These are phyloP conservation scores for Hemiscyllium ocellatum DNA, from an alignment of 2,113 vertebrate genomes.

Conservation along the genomic window DNA sequence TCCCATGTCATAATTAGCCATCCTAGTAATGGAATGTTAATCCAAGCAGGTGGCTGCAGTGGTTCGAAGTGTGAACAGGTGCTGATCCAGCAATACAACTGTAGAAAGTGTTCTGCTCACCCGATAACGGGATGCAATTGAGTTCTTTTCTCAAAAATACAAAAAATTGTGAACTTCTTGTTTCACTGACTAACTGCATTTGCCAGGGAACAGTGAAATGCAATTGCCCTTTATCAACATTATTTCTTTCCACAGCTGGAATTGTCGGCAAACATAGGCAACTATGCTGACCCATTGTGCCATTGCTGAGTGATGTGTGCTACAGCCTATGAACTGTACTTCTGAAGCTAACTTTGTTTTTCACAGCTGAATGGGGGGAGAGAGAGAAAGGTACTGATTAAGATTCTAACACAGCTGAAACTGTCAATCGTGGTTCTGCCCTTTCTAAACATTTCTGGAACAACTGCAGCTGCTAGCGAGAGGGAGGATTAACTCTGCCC, in stretches of 20 bases:
- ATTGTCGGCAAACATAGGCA: constrained; percentile 44
- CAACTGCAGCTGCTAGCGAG: constrained; percentile 58
- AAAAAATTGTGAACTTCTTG: neutral
- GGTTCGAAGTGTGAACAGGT: constrained; percentile 90
- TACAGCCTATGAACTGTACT: constrained; percentile 51
- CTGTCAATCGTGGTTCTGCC: constrained; percentile 48
- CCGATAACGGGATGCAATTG: neutral
- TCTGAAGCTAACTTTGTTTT: constrained; percentile 58
- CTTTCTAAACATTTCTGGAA: constrained; percentile 43
- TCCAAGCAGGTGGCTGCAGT: constrained; percentile 98
- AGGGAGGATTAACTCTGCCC: constrained; percentile 60
- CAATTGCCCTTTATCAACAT: neutral
- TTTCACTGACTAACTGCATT: neutral
- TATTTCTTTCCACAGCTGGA: constrained; percentile 45
- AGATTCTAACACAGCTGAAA: constrained; percentile 46
- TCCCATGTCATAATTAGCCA: constrained; percentile 96
- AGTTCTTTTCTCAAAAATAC: neutral
- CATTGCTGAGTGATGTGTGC: constrained; percentile 49
- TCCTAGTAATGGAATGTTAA: constrained; percentile 67
- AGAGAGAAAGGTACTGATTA: constrained; percentile 31
- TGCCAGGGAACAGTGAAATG: neutral
- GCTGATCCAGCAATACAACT: constrained; percentile 39
- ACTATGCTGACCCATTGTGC: constrained; percentile 47
- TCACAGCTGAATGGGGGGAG: constrained; percentile 50
- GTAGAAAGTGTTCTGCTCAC: neutral